Conservation (phyloP, 2,888 invertebrate species). For the Azorinus chamasolen region DNA sequence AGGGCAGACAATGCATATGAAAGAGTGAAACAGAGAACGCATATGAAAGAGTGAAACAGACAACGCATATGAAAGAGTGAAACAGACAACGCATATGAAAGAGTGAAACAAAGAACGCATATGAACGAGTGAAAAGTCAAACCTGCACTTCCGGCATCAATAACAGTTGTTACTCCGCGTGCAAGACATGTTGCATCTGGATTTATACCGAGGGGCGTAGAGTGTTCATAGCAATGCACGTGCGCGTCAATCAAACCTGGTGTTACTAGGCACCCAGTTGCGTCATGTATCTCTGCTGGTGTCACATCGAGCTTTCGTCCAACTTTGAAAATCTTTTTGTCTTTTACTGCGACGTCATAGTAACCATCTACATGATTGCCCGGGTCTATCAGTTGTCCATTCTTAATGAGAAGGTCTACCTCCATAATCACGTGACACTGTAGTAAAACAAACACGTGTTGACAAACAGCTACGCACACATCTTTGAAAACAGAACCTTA, state of each 20-base stretch:
- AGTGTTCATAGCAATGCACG: conserved; percentile 81
- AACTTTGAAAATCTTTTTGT: conserved; percentile 60
- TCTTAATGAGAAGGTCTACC: conserved; percentile 65
- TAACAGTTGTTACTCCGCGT: conserved; percentile 80
- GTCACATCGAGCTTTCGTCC: conserved; percentile 48
- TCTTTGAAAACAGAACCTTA: no score
- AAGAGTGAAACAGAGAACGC: no score
- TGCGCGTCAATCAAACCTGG: conserved; percentile 83
- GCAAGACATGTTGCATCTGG: conserved; percentile 76
- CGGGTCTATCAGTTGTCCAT: conserved; percentile 80
- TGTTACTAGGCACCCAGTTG: conserved; percentile 77
- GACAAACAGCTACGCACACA: no score
- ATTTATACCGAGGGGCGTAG: conserved; percentile 81
- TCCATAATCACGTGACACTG: no score
- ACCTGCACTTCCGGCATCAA: conserved; percentile 83
- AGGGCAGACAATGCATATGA: no score
- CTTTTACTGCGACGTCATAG: conserved; percentile 68
- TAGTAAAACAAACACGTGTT: no score
- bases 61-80: no score
- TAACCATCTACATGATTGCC: conserved; percentile 69
- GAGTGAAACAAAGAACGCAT: no score
- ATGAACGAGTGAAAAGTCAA: no score
- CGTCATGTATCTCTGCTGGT: conserved; percentile 69
- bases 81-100: no score
- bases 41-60: no score